Base-by-base conservation (phyloP, 2,888 invertebrate species). In the Tipula confusa region DNA sequence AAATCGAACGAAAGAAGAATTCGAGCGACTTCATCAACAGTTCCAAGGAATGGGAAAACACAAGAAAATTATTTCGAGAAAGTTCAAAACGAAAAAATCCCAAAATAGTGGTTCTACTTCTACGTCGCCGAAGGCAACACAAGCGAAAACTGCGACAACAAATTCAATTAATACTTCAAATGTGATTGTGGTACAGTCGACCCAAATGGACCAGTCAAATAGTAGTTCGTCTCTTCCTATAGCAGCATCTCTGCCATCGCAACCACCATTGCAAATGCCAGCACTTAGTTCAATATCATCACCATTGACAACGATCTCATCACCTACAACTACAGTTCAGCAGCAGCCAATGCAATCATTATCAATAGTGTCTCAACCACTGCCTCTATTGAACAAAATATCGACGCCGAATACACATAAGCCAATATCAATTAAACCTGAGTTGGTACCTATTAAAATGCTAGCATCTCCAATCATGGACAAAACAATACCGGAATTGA, bases 21-120 rank as follows among this genome's bases (percentile, higher is more conserved):
- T 92, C 85, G 94, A 94, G 88, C 90, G 93, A 86, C 91, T 93
- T 85, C 94, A 94, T 87, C 93, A 93, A 85, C 93, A 94, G 86
- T 91, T 92, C 84, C 93, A 93, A 87, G 92, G 92, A 33, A 89
- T 92, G 85, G 91, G 92, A 29, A 93, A 93, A 86, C 90, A 89
- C 4, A 92, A 91, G 83, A 89, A 89, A 84, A 88, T 88, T 83
- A 86, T 87, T 38, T 85, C 87, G 28, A 86, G 87, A 15, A 87
- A 86, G 85, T 85, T 87, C 0, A 88, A 87, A 84, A 85, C 84
- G 29, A 85, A 85, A 83, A 33, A 83, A 83, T 48, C 29, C 6
- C 29, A 15, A 9, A 80, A 18, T 18, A 5, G 81, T 29, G 7
- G n/a, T 33, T 36, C 82, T 29, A 38, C 83, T 79, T 24, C 82